phyloP scores from a whole-genome alignment of 2,797 vertebrate species.

The Microctenopoma lineatum region DNA sequence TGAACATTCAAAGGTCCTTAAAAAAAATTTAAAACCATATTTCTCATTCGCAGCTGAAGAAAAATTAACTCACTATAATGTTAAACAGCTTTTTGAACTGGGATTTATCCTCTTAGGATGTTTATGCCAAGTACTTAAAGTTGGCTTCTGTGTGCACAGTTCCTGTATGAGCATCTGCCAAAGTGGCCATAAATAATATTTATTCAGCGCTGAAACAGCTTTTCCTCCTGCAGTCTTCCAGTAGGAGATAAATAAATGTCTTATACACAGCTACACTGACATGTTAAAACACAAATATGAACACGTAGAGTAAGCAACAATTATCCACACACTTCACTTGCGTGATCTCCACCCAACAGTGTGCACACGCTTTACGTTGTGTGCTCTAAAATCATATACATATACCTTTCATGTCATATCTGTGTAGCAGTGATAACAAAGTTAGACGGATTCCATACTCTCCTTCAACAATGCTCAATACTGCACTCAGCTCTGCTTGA shows the following conservation, averaged over 20 bases:
- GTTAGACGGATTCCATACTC: slow-evolving; percentile 58
- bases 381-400: slow-evolving; percentile 32
- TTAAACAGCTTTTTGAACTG: slow-evolving; percentile 46
- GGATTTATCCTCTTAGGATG: slow-evolving; percentile 57
- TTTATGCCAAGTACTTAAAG: slow-evolving; percentile 64
- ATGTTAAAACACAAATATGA: slow-evolving; percentile 60
- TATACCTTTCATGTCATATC: slow-evolving; percentile 35
- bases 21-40: slow-evolving; percentile 38
- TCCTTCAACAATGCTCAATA: slow-evolving; percentile 55
- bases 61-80: slow-evolving; percentile 21
- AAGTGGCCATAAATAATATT: slow-evolving; percentile 67
- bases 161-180: slow-evolving; percentile 64
- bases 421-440: slow-evolving; percentile 41
- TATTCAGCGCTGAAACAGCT: slow-evolving; percentile 52
- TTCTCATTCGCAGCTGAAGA: slow-evolving; percentile 24
- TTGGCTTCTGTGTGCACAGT: slow-evolving; percentile 55
- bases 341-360: slow-evolving; percentile 35
- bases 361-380: slow-evolving; percentile 36
- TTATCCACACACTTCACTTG: slow-evolving; percentile 49
- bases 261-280: slow-evolving; percentile 26
- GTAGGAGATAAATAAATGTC: slow-evolving; percentile 40
- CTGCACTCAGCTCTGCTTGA: slow-evolving; percentile 39
- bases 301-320: slow-evolving; percentile 24
- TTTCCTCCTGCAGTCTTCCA: slow-evolving; percentile 44
- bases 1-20: background rate